Percentiles rank a stretch among this genome's conserved stretches.
Conservation (phyloP, 2,113 vertebrate genomes). For the Ibidorhyncha struthersii region DNA sequence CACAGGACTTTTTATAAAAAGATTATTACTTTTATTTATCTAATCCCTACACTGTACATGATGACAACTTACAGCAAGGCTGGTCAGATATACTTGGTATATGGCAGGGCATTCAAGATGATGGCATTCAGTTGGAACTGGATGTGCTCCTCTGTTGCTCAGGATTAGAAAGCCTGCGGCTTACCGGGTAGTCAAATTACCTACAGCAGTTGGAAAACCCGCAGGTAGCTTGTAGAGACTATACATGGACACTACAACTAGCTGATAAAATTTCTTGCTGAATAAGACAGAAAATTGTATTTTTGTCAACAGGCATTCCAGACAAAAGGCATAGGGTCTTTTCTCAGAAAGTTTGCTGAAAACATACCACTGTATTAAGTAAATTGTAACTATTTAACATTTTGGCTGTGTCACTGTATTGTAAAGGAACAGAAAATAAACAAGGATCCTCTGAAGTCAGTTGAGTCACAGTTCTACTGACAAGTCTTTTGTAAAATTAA, state of each 20-base stretch:
- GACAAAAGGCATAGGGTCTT: not conserved
- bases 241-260: not conserved
- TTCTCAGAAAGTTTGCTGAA: not conserved
- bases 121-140: slow-evolving; percentile 5
- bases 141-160: not conserved
- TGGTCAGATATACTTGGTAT: not conserved
- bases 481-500: not conserved
- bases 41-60: not conserved
- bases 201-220: not conserved
- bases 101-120: not conserved
- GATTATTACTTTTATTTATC: not conserved
- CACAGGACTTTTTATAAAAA: not conserved
- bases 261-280: not conserved
- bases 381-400: not conserved
- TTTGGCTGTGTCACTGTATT: not conserved
- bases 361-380: not conserved
- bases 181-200: slow-evolving; percentile 41
- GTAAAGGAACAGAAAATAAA: not conserved
- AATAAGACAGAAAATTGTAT: not conserved
- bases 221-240: slow-evolving; percentile 6
- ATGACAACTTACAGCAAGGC: not conserved
- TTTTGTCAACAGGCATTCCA: not conserved
- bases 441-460: not conserved
- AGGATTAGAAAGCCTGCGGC: slow-evolving; percentile 17
- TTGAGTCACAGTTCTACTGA: not conserved